Conservation (phyloP, 2,797 vertebrate genomes). For the Phaenicophaeus curvirostris region DNA sequence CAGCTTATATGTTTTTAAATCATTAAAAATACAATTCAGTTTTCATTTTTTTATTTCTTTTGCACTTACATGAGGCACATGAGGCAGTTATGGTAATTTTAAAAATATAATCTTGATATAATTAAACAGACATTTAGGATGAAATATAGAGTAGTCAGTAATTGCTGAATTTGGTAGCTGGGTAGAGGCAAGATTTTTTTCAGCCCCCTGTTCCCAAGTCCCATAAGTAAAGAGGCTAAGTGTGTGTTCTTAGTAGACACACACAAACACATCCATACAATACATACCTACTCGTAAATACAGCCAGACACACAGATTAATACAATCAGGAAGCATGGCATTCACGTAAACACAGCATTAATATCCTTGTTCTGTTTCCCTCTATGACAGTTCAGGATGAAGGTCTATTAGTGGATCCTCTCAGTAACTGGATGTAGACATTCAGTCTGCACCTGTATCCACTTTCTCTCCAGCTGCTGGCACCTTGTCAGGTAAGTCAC, state of each 20-base stretch:
- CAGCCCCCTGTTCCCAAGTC: background rate
- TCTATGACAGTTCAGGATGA: background rate
- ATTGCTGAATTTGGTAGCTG: background rate
- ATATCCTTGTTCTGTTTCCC: background rate
- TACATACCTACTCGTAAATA: background rate
- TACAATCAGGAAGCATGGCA: background rate
- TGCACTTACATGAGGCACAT: background rate
- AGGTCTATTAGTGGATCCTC: background rate
- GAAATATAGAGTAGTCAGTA: background rate
- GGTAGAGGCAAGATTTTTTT: background rate
- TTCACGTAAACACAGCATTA: background rate
- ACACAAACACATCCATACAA: background rate
- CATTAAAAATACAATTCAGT: background rate
- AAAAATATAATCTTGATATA: background rate
- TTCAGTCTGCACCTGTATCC: background rate
- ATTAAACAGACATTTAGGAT: background rate
- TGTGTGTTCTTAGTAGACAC: background rate
- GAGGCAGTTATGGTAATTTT: background rate
- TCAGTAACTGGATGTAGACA: background rate
- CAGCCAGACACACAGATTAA: background rate
- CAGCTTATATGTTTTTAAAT: background rate
- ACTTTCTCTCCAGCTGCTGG: background rate
- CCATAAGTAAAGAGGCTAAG: background rate
- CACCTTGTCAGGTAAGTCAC: background rate
- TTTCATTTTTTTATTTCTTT: background rate